Evolutionary conservation across 2,797 vertebrate genomes (phyloP).

Genomic region (Atherinosoma microstoma): DNA sequence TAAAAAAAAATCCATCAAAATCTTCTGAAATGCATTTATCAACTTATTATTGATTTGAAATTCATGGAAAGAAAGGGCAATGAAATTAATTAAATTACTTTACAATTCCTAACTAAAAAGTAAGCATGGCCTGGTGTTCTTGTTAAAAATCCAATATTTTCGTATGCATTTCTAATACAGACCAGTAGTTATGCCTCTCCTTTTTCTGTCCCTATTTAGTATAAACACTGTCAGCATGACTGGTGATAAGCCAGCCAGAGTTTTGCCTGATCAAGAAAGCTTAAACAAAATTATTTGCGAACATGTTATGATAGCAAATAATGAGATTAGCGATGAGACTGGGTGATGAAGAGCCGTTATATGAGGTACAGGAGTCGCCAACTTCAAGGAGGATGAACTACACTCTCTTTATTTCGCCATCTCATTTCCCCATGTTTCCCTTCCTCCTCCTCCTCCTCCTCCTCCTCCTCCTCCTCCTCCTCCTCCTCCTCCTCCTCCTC

Average conservation of each 20-base stretch:
- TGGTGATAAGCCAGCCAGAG: conserved; percentile 70
- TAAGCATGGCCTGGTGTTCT: too few species aligned
- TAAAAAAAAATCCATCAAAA: neutral
- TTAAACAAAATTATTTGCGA: conserved; percentile 73
- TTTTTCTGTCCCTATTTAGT: conserved; percentile 21
- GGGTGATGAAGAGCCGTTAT: conserved; percentile 48
- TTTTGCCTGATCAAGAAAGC: conserved; percentile 60
- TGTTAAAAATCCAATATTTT: neutral
- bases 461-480: neutral
- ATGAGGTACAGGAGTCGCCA: conserved; percentile 46
- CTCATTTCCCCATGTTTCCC: neutral
- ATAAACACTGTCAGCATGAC: conserved; percentile 69
- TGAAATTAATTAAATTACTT: neutral
- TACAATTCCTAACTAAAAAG: neutral
- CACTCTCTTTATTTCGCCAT: conserved; percentile 6
- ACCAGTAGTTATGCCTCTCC: neutral
- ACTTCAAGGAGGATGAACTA: conserved; percentile 59
- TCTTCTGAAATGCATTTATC: neutral
- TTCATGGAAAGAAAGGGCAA: neutral
- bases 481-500: neutral
- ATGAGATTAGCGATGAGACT: conserved; percentile 28
- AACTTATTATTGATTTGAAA: neutral
- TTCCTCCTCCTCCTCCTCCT: neutral
- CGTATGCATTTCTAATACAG: conserved; percentile 7
- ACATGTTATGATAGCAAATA: conserved; percentile 56